A percentile compares a stretch with the other conserved stretches of the same genome.
These are phyloP conservation scores for Agelaius tricolor DNA, from an alignment of 2,113 vertebrate species.

Conservation along the genomic window DNA sequence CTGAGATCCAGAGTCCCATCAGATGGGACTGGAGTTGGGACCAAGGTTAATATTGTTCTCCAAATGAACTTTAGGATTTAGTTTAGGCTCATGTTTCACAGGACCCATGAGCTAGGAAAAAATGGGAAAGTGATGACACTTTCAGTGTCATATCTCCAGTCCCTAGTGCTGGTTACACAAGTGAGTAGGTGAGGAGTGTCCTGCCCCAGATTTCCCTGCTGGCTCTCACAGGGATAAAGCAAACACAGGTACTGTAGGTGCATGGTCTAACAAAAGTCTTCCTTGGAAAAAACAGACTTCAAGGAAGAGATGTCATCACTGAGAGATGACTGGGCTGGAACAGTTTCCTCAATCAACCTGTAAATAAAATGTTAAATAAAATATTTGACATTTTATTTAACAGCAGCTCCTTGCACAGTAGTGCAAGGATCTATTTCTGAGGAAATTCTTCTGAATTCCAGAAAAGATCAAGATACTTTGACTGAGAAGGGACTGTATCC, in stretches of 20 bases:
- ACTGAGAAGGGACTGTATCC: background rate
- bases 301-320: conserved; percentile 1
- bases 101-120: background rate
- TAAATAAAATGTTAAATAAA: background rate
- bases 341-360: conserved; percentile 11
- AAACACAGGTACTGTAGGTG: background rate
- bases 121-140: background rate
- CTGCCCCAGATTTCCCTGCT: background rate
- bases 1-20: background rate
- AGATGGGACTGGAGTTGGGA: background rate
- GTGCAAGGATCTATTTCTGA: background rate
- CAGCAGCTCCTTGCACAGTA: background rate
- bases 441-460: background rate
- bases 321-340: background rate
- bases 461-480: conserved; percentile 7
- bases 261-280: background rate
- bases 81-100: background rate
- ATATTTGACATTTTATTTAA: background rate
- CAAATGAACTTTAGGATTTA: background rate
- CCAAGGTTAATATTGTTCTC: background rate
- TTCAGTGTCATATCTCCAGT: background rate
- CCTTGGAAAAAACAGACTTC: conserved; percentile 7
- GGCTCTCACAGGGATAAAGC: background rate
- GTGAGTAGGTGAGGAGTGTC: background rate
- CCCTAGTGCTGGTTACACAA: background rate